Evolutionary conservation across 1,140 invertebrate genomes (phyloP).

Genomic region (Campoletis sonorensis): DNA sequence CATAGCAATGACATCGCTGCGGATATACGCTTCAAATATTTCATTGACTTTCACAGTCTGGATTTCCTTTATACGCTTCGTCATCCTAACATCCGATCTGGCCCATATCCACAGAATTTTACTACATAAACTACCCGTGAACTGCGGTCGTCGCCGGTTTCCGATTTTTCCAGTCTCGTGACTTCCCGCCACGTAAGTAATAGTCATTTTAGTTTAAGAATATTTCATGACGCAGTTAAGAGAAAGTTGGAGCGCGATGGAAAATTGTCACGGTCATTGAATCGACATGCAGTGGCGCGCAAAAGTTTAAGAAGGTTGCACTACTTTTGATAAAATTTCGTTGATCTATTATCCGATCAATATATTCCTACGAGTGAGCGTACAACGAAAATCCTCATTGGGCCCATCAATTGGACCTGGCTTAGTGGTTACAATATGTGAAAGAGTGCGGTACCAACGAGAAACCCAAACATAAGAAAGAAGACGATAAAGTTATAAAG

Average conservation of each 20-base stretch:
- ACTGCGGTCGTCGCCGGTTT: neutral
- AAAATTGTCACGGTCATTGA: neutral
- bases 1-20: conserved; percentile 33
- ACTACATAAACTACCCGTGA: conserved; percentile 33
- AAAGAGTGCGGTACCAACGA: neutral
- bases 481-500: conserved; percentile 20
- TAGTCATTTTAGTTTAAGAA: neutral
- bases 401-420: neutral
- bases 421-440: neutral
- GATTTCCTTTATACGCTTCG: conserved; percentile 49
- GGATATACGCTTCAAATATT: conserved; percentile 44
- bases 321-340: neutral
- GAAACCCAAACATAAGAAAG: neutral
- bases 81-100: conserved; percentile 46
- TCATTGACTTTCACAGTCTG: conserved; percentile 43
- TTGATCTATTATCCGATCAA: neutral
- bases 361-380: conserved; percentile 7
- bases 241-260: neutral
- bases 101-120: conserved; percentile 25
- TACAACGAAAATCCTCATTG: neutral
- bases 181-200: neutral
- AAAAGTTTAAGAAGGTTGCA: neutral
- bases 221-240: neutral
- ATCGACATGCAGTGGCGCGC: neutral
- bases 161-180: conserved; percentile 18